Percentiles rank a stretch among this genome's conserved stretches.
These are phyloP conservation scores for Brenthis daphne DNA, from an alignment of 2,888 invertebrate species.

Conservation along the genomic window DNA sequence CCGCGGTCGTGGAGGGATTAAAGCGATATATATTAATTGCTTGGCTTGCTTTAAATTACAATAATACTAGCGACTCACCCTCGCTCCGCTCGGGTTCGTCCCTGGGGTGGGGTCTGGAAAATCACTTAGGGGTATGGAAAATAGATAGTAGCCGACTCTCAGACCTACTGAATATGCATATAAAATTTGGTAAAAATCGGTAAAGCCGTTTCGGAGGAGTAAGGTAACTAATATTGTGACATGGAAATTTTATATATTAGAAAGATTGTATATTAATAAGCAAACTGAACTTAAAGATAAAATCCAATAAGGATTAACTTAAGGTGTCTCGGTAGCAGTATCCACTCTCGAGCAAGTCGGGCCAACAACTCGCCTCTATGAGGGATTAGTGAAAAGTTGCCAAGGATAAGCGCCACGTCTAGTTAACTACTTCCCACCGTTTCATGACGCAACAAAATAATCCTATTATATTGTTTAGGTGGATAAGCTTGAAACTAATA, in stretches of 20 bases:
- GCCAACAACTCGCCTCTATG: conserved; percentile 26
- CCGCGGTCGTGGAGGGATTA: no score
- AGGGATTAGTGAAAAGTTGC: conserved; percentile 34
- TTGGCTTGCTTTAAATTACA: background rate
- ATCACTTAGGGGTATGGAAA: no score
- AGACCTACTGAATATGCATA: no score
- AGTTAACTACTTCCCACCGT: conserved; percentile 30
- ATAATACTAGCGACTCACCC: background rate
- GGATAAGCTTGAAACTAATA: conserved; percentile 16
- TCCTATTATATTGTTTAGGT: conserved; percentile 34
- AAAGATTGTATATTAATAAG: conserved; percentile 3
- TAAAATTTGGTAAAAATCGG: no score
- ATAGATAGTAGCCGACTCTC: no score
- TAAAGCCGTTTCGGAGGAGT: no score
- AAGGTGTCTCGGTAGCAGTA: conserved; percentile 13
- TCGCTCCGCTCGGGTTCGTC: no score
- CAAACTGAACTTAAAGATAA: conserved; percentile 10
- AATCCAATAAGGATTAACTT: conserved; percentile 27
- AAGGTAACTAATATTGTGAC: no score
- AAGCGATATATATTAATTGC: no score
- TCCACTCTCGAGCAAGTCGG: conserved; percentile 21
- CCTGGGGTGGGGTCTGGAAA: no score
- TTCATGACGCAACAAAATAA: conserved; percentile 25
- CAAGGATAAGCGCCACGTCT: conserved; percentile 32
- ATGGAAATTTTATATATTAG: no score